Conservation (phyloP, 2,113 vertebrate species). For the Fulmarus glacialis region DNA sequence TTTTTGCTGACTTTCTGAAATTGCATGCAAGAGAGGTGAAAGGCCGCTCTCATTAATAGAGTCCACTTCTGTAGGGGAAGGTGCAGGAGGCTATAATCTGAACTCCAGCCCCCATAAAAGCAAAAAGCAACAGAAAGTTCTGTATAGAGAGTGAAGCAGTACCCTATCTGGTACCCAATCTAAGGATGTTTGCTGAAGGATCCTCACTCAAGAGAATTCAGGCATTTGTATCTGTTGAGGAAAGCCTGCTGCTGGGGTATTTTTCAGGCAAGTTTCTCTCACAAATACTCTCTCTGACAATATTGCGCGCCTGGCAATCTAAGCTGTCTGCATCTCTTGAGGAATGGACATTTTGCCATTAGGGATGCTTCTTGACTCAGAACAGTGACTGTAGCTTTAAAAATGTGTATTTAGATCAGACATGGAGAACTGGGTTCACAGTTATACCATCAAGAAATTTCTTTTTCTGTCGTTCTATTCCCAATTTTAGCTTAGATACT, state of each 20-base stretch:
- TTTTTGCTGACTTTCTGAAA: neutral
- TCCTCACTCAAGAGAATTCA: neutral
- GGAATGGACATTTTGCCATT: neutral
- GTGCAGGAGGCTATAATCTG: neutral
- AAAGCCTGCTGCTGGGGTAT: neutral
- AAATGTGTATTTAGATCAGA: neutral
- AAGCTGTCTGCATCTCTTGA: neutral
- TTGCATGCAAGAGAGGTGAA: neutral
- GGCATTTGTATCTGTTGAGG: neutral
- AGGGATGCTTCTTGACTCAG: neutral
- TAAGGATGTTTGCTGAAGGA: neutral
- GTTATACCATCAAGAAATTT: neutral
- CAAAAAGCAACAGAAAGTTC: neutral
- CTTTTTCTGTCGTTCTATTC: neutral
- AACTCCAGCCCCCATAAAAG: neutral
- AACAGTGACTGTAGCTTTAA: neutral
- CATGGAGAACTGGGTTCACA: neutral
- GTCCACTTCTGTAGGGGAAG: neutral
- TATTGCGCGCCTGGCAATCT: rapidly evolving
- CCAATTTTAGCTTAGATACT: neutral
- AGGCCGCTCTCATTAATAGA: neutral
- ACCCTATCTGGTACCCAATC: neutral
- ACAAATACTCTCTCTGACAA: neutral
- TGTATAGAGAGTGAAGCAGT: neutral
- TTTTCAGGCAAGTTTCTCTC: neutral